Conservation (phyloP, 2,113 vertebrate species). For the Vidua chalybeata region DNA sequence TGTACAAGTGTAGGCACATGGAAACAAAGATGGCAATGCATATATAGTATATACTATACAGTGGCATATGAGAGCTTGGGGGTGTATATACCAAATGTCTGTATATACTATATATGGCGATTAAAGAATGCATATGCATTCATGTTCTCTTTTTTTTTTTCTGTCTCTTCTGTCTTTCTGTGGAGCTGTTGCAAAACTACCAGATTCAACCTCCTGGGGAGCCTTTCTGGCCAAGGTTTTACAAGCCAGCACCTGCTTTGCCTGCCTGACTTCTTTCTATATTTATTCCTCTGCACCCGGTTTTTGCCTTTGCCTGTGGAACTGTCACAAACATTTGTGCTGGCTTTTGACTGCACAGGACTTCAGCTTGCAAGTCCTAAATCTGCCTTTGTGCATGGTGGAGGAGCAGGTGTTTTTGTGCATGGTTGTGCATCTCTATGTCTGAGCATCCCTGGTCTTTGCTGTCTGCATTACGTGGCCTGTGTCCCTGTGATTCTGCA, state of each 20-base stretch:
- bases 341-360: constrained; percentile 14
- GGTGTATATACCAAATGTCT: constrained; percentile 51
- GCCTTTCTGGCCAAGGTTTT: constrained; percentile 55
- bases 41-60: background rate
- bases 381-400: background rate
- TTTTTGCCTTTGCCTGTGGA: constrained; percentile 46
- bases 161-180: constrained; percentile 41
- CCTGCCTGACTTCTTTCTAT: constrained; percentile 44
- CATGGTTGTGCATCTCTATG: background rate
- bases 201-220: constrained; percentile 63
- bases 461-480: background rate
- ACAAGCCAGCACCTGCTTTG: constrained; percentile 41
- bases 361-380: constrained; percentile 20
- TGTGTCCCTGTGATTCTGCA: background rate
- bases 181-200: constrained; percentile 52
- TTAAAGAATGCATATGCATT: constrained; percentile 52
- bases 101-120: constrained; percentile 37
- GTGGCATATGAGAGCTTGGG: background rate
- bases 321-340: constrained; percentile 12
- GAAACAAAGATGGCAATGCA: background rate
- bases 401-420: background rate
- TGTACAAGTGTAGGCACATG: background rate
- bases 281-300: constrained; percentile 28
- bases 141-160: constrained; percentile 27
- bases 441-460: background rate